Percentiles rank a stretch among this genome's conserved stretches.
Conservation (phyloP, 2,888 invertebrate species). For the Rhogogaster chlorosoma region DNA sequence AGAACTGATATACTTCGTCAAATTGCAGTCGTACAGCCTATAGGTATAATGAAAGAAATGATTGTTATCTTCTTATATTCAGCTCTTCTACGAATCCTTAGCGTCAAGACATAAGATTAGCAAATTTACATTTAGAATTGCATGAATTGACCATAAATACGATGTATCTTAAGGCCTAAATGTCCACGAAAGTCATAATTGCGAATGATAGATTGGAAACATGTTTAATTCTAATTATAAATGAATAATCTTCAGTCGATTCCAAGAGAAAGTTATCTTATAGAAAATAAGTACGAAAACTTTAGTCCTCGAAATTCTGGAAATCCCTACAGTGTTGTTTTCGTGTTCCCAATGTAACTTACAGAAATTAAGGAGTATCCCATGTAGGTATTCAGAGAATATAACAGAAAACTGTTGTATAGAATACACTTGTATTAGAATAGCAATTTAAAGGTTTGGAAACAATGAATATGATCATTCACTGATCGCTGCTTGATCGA, state of each 20-base stretch:
- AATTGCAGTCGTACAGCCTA: not conserved
- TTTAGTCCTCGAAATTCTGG: not conserved
- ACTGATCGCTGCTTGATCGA: slow-evolving; percentile 4
- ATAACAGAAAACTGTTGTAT: not conserved
- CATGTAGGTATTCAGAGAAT: not conserved
- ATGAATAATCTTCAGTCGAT: not conserved
- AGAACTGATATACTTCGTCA: not conserved
- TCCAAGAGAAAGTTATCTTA: not conserved
- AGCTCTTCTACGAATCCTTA: not conserved
- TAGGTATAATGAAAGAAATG: not conserved
- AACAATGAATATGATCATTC: not conserved
- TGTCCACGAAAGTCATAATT: not conserved
- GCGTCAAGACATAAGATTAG: not conserved
- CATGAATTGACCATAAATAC: not conserved
- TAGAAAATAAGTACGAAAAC: not conserved
- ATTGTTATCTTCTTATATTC: not conserved
- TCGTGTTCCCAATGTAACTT: not conserved
- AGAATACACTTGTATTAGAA: not conserved
- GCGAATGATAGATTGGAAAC: not conserved
- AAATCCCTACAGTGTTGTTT: not conserved
- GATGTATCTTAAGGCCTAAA: not conserved
- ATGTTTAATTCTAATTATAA: slow-evolving; percentile 2
- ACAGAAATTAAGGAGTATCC: not conserved
- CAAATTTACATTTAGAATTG: not conserved
- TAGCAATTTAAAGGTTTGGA: not conserved